Conservation (phyloP, 2,113 vertebrate species). For the Pan paniscus region DNA sequence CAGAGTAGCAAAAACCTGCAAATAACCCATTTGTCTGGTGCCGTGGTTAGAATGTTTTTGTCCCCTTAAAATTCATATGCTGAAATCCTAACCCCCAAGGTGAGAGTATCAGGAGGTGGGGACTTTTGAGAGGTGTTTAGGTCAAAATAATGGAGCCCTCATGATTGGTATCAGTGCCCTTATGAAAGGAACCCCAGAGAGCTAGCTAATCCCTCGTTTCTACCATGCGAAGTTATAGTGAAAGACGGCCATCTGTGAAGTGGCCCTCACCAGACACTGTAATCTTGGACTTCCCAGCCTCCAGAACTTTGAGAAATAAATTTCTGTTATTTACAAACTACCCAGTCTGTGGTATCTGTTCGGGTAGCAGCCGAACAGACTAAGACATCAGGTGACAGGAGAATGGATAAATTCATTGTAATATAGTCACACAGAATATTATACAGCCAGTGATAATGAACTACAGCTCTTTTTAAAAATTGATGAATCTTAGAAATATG, state of each 20-base stretch:
- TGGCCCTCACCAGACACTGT: not conserved
- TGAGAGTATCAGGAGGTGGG: not conserved
- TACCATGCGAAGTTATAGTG: not conserved
- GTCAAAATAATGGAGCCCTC: not conserved
- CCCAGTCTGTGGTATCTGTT: not conserved
- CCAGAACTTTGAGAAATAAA: not conserved
- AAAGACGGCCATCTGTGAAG: not conserved
- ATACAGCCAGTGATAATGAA: not conserved
- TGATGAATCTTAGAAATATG: not conserved
- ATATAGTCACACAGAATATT: not conserved
- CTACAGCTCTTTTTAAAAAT: not conserved
- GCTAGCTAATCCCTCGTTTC: too few relatives aligned
- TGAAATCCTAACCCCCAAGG: not conserved
- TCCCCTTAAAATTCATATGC: not conserved
- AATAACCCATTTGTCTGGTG: not conserved
- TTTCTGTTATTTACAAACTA: not conserved
- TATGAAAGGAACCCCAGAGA: not conserved
- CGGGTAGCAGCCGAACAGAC: not conserved
- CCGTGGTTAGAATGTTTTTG: not conserved
- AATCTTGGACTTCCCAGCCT: not conserved
- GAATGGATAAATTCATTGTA: not conserved
- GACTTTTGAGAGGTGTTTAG: not conserved
- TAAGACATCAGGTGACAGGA: not conserved
- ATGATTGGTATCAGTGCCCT: not conserved
- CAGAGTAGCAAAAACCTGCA: slow-evolving; percentile 17